A percentile compares a stretch with the other conserved stretches of the same genome.
Conservation (phyloP, 2,888 invertebrate genomes). For the Netelia inedita region DNA sequence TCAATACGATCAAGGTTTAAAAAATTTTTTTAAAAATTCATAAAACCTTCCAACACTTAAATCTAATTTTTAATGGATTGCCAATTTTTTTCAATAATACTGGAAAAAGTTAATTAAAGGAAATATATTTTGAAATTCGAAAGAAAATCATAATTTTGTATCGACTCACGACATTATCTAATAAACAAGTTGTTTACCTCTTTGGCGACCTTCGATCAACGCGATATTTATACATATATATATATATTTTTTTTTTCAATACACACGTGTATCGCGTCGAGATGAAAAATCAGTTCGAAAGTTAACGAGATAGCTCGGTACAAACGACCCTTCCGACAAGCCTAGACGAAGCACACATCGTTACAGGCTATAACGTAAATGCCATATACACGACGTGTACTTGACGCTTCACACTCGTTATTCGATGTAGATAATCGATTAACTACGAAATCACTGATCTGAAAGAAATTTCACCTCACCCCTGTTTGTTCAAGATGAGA, state of each 20-base stretch:
- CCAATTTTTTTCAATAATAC: too few species aligned
- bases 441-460: slow-evolving; percentile 72
- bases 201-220: not conserved
- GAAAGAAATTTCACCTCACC: slow-evolving; percentile 65
- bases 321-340: slow-evolving; percentile 47
- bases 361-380: not conserved
- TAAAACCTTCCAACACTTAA: too few species aligned
- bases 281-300: slow-evolving; percentile 68
- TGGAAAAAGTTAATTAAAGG: too few species aligned
- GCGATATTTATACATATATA: not conserved
- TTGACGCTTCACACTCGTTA: slow-evolving; percentile 62
- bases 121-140: not conserved
- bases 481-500: slow-evolving; percentile 68
- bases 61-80: too few species aligned
- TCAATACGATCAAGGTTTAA: too few species aligned
- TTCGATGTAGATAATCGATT: slow-evolving; percentile 72
- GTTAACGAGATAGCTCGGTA: slow-evolving; percentile 51
- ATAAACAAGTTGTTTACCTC: not conserved
- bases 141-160: not conserved
- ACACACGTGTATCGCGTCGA: slow-evolving; percentile 11
- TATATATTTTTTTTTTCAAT: not conserved
- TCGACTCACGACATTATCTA: not conserved
- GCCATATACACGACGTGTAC: slow-evolving; percentile 11
- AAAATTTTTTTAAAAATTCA: too few species aligned
- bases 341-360: slow-evolving; percentile 30